Percentiles rank a stretch among this genome's conserved stretches.
Evolutionary conservation across 1,140 invertebrate genomes (phyloP).

Genomic region (Meloidogyne hapla): DNA sequence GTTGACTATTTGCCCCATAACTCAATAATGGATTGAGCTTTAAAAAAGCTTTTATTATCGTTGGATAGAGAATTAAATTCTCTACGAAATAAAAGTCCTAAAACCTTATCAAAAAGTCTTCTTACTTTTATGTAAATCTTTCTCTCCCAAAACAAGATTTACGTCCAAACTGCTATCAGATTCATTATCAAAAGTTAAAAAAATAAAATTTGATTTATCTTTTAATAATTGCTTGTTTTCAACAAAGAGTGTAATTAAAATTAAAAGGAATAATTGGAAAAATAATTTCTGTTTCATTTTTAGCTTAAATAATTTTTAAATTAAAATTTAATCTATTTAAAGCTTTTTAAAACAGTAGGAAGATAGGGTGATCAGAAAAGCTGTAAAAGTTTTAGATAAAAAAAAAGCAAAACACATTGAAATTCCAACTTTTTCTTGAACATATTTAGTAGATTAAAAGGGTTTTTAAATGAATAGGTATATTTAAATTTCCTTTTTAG

Average conservation of each 20-base stretch:
- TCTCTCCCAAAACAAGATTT: not conserved
- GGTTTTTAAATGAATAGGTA: too few relatives aligned
- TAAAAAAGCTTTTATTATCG: not conserved
- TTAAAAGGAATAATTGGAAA: not conserved
- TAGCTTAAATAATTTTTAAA: too few relatives aligned
- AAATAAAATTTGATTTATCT: slow-evolving; percentile 14
- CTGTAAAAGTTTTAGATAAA: too few relatives aligned
- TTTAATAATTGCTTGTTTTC: not conserved
- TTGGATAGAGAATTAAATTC: too few relatives aligned
- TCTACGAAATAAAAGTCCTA: not conserved
- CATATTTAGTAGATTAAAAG: too few relatives aligned
- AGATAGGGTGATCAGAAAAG: too few relatives aligned
- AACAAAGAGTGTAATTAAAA: not conserved
- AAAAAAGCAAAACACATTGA: too few relatives aligned
- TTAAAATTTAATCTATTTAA: too few relatives aligned
- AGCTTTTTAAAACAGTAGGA: too few relatives aligned
- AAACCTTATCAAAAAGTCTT: not conserved
- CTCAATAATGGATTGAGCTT: not conserved
- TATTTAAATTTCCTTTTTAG: too few relatives aligned
- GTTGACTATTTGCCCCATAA: not conserved
- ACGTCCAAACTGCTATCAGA: not conserved
- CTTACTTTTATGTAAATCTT: not conserved
- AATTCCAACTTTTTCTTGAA: too few relatives aligned
- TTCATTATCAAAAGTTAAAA: slow-evolving; percentile 16
- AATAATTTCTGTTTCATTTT: not conserved